Conservation (phyloP, 2,113 vertebrate genomes). For the Fregetta grallaria region DNA sequence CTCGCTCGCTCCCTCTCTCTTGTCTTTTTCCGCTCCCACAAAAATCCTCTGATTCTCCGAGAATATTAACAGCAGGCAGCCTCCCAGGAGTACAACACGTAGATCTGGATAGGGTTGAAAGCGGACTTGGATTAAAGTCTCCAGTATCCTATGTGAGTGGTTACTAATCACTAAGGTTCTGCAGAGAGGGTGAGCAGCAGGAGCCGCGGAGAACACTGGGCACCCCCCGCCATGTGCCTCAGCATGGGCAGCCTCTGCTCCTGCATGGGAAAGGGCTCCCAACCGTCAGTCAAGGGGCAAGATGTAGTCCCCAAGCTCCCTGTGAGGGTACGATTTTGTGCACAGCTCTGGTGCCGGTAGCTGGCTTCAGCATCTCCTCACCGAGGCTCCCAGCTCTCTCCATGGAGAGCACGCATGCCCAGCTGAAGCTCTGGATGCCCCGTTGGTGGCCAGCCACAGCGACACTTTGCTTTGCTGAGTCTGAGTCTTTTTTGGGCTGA, state of each 20-base stretch:
- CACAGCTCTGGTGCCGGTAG: not conserved
- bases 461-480: not conserved
- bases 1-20: not conserved
- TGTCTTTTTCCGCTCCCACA: not conserved
- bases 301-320: not conserved
- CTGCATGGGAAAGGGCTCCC: not conserved
- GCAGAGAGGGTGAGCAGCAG: not conserved
- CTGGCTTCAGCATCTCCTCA: not conserved
- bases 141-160: not conserved
- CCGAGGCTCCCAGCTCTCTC: not conserved
- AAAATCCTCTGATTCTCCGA: not conserved
- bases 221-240: not conserved
- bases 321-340: not conserved
- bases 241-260: fast-evolving
- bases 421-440: not conserved
- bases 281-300: fast-evolving
- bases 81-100: not conserved
- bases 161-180: not conserved
- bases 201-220: fast-evolving
- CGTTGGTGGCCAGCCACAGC: not conserved
- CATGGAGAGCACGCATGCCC: not conserved
- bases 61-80: not conserved
- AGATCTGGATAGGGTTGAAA: not conserved
- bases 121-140: not conserved
- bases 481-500: not conserved